These are phyloP conservation scores for Suillia variegata DNA, from an alignment of 2,888 invertebrate genomes.

Conservation along the genomic window DNA sequence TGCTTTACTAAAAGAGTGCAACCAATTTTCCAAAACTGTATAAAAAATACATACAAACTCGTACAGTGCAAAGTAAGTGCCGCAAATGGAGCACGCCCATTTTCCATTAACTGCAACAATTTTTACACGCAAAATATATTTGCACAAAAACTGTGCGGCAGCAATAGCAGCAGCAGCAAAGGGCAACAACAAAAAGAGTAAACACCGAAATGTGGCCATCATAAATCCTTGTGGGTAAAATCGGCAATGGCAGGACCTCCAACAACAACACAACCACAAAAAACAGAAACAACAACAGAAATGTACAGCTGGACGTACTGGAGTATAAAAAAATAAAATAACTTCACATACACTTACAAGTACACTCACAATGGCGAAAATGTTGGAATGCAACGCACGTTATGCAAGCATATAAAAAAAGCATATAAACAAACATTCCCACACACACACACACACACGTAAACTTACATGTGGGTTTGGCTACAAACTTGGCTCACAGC, in stretches of 20 bases:
- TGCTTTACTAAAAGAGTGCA: too few relatives aligned
- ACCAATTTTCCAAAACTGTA: too few relatives aligned
- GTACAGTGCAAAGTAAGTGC: not conserved
- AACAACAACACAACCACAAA: too few relatives aligned
- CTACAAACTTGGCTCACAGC: too few relatives aligned
- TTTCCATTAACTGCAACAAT: not conserved
- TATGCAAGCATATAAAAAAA: too few relatives aligned
- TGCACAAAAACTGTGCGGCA: not conserved
- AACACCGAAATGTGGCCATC: not conserved
- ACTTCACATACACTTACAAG: not conserved
- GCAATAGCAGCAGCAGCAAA: too few relatives aligned
- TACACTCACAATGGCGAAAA: constrained; percentile 1
- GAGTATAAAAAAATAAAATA: not conserved
- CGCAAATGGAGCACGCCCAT: not conserved
- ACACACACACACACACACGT: constrained; percentile 2
- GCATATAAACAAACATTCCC: constrained; percentile 17
- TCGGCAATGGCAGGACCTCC: not conserved
- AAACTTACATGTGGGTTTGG: not conserved
- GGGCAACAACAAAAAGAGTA: not conserved
- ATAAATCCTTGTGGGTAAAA: not conserved
- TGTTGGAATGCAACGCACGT: constrained; percentile 17
- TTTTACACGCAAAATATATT: not conserved
- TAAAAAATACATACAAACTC: too few relatives aligned
- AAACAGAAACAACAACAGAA: not conserved
- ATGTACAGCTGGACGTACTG: not conserved